phyloP scores from a whole-genome alignment of 2,888 invertebrate genomes.

The Erebia palarica region DNA sequence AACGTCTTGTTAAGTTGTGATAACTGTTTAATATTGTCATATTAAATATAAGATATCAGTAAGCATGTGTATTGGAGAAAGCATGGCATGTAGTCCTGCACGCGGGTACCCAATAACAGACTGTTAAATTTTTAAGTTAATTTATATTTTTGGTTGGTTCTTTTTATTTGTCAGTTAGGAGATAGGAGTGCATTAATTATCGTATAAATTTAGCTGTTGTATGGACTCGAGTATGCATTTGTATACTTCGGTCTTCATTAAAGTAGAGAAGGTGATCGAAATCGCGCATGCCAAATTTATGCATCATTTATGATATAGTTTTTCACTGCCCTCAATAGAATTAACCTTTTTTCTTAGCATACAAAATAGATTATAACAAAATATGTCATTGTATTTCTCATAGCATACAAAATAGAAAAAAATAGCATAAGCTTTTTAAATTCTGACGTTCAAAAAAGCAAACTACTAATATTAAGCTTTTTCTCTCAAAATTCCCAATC shows the following conservation, averaged over 20 bases:
- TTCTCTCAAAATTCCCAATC: not conserved
- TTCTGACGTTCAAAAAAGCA: not conserved
- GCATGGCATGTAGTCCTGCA: constrained; percentile 39
- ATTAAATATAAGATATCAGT: constrained; percentile 9
- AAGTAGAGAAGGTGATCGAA: constrained; percentile 11
- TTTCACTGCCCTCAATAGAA: not conserved
- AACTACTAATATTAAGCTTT: not conserved
- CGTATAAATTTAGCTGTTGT: constrained; percentile 11
- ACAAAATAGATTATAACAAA: not conserved
- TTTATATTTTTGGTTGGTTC: constrained; percentile 37
- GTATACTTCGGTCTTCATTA: not conserved
- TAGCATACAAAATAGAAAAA: not conserved
- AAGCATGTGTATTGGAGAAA: constrained; percentile 26
- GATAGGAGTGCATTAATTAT: constrained; percentile 15
- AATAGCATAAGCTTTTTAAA: not conserved
- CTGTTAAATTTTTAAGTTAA: constrained; percentile 40
- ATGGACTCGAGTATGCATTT: constrained; percentile 13
- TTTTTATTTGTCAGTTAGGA: constrained; percentile 30
- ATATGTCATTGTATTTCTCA: not conserved
- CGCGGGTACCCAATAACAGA: constrained; percentile 39
- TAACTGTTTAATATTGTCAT: constrained; percentile 5
- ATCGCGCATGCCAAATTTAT: constrained; percentile 30
- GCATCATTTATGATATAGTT: constrained; percentile 20
- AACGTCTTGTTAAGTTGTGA: not conserved
- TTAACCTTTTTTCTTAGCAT: not conserved